Evolutionary conservation across 2,797 vertebrate genomes (phyloP).

Genomic region (Macroramphosus scolopax): DNA sequence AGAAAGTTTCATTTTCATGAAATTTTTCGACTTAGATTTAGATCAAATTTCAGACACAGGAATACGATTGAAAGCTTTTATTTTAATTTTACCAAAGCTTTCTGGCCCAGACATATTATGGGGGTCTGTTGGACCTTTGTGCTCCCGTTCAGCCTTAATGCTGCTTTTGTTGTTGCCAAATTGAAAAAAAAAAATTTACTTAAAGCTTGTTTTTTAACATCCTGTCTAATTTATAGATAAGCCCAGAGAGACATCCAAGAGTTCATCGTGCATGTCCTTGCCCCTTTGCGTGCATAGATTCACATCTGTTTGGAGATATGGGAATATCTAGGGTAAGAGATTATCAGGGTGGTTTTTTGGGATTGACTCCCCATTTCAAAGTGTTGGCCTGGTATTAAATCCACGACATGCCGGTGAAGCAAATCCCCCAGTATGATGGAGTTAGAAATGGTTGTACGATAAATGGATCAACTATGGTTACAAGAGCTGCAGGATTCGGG

Average conservation of each 20-base stretch:
- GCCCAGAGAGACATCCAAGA: conserved; percentile 10
- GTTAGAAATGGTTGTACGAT: conserved; percentile 23
- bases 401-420: conserved; percentile 18
- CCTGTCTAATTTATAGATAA: conserved; percentile 13
- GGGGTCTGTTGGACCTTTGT: too few relatives aligned
- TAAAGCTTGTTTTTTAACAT: too few relatives aligned
- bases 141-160: conserved; percentile 11
- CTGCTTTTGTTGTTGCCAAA: conserved; percentile 39
- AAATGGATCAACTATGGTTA: conserved; percentile 31
- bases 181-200: conserved; percentile 13
- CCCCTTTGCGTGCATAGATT: conserved; percentile 19
- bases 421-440: conserved; percentile 38
- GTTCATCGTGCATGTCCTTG: conserved; percentile 18
- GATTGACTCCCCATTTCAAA: conserved; percentile 36
- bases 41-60: too few relatives aligned
- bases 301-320: conserved; percentile 35
- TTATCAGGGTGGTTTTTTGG: conserved; percentile 50
- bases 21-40: too few relatives aligned
- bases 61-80: too few relatives aligned
- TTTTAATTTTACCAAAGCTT: too few relatives aligned
- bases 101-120: too few relatives aligned
- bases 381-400: conserved; percentile 19
- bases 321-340: conserved; percentile 51
- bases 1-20: too few relatives aligned
- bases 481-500: conserved; percentile 30